Evolutionary conservation across 2,113 vertebrate genomes (phyloP).

Genomic region (Bubo bubo): DNA sequence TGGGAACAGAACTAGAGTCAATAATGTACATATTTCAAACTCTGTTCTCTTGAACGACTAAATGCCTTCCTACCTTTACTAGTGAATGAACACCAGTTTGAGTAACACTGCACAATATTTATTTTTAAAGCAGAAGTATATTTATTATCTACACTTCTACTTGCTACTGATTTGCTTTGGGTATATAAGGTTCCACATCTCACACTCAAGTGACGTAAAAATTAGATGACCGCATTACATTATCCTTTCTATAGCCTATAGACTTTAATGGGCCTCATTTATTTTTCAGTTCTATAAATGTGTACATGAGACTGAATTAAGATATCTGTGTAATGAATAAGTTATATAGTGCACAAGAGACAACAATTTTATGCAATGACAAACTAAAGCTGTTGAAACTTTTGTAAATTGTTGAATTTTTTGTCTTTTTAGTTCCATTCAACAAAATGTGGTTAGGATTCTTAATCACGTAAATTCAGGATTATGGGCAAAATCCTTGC

Average conservation of each 20-base stretch:
- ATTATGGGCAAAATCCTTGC: background rate
- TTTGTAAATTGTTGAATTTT: background rate
- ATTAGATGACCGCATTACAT: background rate
- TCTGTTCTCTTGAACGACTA: slow-evolving; percentile 17
- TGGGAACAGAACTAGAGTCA: slow-evolving; percentile 62
- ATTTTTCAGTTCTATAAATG: background rate
- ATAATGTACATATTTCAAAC: slow-evolving; percentile 61
- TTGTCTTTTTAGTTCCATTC: background rate
- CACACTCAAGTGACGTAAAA: background rate
- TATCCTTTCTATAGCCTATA: background rate
- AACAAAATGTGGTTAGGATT: background rate
- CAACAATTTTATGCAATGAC: background rate
- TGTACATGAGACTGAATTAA: background rate
- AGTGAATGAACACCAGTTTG: slow-evolving; percentile 22
- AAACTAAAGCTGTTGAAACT: background rate
- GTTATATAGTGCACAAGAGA: background rate
- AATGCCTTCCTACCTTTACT: slow-evolving; percentile 20
- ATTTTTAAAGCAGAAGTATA: slow-evolving; percentile 34
- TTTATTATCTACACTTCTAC: slow-evolving; percentile 16
- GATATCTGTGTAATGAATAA: background rate
- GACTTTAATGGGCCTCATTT: background rate
- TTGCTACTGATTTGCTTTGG: slow-evolving; percentile 5
- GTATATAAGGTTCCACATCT: background rate
- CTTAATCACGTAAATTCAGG: background rate
- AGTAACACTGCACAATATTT: slow-evolving; percentile 31